Evolutionary conservation across 2,888 invertebrate species (phyloP).

Genomic region (Spialia ferax): DNA sequence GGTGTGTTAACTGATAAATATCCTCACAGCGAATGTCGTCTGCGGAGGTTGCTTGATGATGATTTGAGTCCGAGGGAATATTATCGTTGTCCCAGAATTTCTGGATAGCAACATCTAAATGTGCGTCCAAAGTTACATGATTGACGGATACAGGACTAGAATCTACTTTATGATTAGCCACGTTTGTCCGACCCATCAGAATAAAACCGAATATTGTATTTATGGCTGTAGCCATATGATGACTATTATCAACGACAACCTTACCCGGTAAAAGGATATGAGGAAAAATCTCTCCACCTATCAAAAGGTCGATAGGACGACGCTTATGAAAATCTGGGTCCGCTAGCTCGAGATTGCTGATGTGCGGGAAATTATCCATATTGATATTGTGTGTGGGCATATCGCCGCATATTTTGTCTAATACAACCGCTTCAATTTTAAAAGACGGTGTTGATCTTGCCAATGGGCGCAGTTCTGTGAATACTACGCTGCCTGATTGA

Average conservation of each 20-base stretch:
- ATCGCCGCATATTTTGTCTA: too few relatives aligned
- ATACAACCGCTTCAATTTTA: background rate
- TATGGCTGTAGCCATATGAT: constrained; percentile 6
- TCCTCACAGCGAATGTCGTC: constrained; percentile 8
- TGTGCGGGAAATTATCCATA: too few relatives aligned
- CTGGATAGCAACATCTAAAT: constrained; percentile 7
- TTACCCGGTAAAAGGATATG: constrained; percentile 6
- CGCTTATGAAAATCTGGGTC: background rate
- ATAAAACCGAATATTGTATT: background rate
- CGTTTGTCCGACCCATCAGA: constrained; percentile 3
- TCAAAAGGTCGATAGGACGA: constrained; percentile 6
- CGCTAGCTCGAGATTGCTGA: too few relatives aligned
- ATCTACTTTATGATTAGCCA: background rate
- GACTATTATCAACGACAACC: constrained; percentile 1
- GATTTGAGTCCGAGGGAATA: background rate
- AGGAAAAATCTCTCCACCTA: constrained; percentile 8
- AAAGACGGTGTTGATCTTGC: constrained; percentile 9
- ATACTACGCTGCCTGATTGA: constrained; percentile 7
- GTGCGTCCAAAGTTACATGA: background rate
- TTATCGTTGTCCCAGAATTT: constrained; percentile 8
- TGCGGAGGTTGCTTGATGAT: constrained; percentile 4
- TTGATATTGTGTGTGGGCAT: too few relatives aligned
- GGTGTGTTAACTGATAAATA: constrained; percentile 6
- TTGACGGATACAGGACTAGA: background rate
- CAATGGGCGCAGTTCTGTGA: constrained; percentile 7